phyloP scores from a whole-genome alignment of 2,888 invertebrate species.

The Polyploca ridens region DNA sequence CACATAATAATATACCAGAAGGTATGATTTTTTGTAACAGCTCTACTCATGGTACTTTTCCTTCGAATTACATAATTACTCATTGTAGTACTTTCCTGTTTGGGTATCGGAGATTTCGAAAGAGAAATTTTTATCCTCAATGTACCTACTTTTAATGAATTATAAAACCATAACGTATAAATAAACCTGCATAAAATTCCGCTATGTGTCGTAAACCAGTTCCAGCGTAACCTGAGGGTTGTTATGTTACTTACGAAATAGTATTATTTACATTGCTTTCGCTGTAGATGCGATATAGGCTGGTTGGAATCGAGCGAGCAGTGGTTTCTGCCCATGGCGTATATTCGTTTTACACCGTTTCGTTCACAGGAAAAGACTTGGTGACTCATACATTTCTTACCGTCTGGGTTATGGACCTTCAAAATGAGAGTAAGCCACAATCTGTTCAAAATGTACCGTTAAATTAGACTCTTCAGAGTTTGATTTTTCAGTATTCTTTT shows the following conservation, averaged over 20 bases:
- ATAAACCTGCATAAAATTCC: constrained; percentile 6
- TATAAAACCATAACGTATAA: neutral
- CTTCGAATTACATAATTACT: too few relatives aligned
- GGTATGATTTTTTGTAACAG: too few relatives aligned
- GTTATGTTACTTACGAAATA: neutral
- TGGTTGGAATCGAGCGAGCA: neutral
- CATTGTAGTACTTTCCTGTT: too few relatives aligned
- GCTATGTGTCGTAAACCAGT: constrained; percentile 7
- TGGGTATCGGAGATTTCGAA: too few relatives aligned
- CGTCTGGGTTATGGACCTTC: constrained; percentile 5
- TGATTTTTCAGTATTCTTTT: neutral
- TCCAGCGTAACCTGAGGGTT: neutral
- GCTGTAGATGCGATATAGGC: neutral
- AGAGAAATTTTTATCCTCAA: too few relatives aligned
- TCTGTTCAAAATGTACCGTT: neutral
- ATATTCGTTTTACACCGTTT: neutral
- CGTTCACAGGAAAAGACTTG: constrained; percentile 1
- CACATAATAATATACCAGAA: too few relatives aligned
- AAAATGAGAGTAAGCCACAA: constrained; percentile 7
- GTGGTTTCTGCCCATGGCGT: neutral
- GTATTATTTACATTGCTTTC: neutral
- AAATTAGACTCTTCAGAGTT: neutral
- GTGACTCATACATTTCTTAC: constrained; percentile 3
- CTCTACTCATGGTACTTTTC: too few relatives aligned
- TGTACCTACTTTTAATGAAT: neutral